Percentiles rank a stretch among this genome's conserved stretches.
These are phyloP conservation scores for Drosophila greeni DNA, from an alignment of 2,888 invertebrate genomes.

Conservation along the genomic window DNA sequence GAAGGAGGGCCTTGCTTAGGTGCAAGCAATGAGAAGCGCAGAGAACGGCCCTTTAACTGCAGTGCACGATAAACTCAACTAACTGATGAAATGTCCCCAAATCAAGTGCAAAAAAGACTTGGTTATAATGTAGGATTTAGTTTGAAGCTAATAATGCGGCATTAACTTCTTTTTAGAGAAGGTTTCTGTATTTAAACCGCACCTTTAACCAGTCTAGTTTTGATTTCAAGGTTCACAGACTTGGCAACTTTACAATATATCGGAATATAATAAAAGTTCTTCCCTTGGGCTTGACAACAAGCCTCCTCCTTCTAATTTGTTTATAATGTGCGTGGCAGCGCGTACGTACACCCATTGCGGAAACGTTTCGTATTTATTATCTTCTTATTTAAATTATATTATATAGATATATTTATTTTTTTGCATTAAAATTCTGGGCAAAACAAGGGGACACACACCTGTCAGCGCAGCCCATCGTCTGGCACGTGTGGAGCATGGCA, in stretches of 20 bases:
- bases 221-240: neutral
- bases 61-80: constrained; percentile 1
- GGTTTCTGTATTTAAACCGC: rapidly evolving
- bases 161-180: neutral
- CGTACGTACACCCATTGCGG: constrained; percentile 25
- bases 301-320: constrained; percentile 12
- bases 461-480: constrained; percentile 20
- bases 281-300: constrained; percentile 17
- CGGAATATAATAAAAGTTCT: constrained; percentile 6
- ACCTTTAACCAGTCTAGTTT: neutral
- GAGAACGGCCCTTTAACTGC: no score
- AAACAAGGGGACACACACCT: constrained; percentile 14
- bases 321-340: constrained; percentile 4
- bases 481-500: constrained; percentile 62
- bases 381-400: constrained; percentile 23
- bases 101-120: no score
- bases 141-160: neutral
- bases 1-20: no score
- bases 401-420: constrained; percentile 5
- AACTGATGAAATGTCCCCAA: neutral
- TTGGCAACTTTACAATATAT: constrained; percentile 3
- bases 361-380: constrained; percentile 23
- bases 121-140: neutral
- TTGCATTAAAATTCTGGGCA: constrained; percentile 50
- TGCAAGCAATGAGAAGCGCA: no score